Percentiles rank a stretch among this genome's conserved stretches.
phyloP scores from a whole-genome alignment of 23 tunicate genomes.

The Corella eumyota region DNA sequence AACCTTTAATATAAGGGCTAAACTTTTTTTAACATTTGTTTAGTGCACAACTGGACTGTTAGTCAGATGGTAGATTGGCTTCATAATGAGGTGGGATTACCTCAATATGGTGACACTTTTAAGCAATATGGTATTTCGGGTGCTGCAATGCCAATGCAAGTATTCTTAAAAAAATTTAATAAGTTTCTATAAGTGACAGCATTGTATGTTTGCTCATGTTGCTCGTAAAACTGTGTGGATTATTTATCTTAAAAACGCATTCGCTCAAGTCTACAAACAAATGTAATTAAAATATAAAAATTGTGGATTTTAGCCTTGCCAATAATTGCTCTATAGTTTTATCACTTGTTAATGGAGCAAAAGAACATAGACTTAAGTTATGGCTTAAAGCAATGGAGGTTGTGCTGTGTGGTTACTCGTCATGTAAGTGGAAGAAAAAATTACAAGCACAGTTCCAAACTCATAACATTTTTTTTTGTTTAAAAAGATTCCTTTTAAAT shows the following conservation, averaged over 20 bases:
- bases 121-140: slow-evolving; percentile 54
- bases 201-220: no score
- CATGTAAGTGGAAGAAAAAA: slow-evolving; percentile 40
- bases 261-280: no score
- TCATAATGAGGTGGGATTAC: slow-evolving; percentile 43
- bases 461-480: no score
- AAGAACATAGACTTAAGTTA: slow-evolving; percentile 68
- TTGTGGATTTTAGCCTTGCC: slow-evolving; percentile 67
- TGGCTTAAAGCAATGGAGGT: slow-evolving; percentile 74
- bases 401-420: slow-evolving; percentile 58
- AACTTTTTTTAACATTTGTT: not conserved
- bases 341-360: slow-evolving; percentile 65
- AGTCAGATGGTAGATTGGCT: slow-evolving; percentile 69
- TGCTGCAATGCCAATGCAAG: slow-evolving; percentile 90
- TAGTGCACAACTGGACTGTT: slow-evolving; percentile 93
- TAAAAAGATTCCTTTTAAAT: no score
- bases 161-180: not conserved
- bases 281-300: no score
- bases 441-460: no score
- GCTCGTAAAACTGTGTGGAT: no score
- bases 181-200: no score
- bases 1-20: no score
- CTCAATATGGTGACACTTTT: slow-evolving; percentile 58
- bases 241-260: no score
- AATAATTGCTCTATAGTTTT: slow-evolving; percentile 54